These are phyloP conservation scores for Augiades crinisus DNA, from an alignment of 2,888 invertebrate species.

Conservation along the genomic window DNA sequence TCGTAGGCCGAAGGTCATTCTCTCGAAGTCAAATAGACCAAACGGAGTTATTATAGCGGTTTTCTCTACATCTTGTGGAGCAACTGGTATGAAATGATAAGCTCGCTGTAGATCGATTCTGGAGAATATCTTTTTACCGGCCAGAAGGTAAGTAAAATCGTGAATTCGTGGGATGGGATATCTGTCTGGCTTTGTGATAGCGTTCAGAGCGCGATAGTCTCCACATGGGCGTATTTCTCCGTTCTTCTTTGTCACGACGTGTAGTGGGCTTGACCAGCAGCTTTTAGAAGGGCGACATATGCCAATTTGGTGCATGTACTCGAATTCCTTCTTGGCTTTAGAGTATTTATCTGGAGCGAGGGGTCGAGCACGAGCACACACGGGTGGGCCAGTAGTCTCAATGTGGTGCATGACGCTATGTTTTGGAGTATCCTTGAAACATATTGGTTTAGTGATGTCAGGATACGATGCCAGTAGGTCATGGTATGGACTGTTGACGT, in stretches of 20 bases:
- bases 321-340: constrained; percentile 1
- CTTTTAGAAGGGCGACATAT: constrained; percentile 5
- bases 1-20: constrained; percentile 19
- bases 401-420: not conserved
- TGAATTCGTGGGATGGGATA: constrained; percentile 38
- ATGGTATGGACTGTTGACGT: not conserved
- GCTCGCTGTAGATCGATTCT: constrained; percentile 15
- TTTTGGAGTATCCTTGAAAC: not conserved
- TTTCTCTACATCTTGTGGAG: constrained; percentile 9
- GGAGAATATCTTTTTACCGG: constrained; percentile 19
- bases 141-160: constrained; percentile 16
- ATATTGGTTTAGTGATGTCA: constrained; percentile 3
- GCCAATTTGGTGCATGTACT: not conserved
- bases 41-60: not conserved
- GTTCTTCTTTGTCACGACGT: constrained; percentile 7
- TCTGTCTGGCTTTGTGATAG: constrained; percentile 42
- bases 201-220: constrained; percentile 49
- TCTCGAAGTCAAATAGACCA: not conserved
- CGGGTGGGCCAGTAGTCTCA: not conserved
- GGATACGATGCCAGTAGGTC: not conserved
- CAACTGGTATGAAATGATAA: constrained; percentile 5
- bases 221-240: constrained; percentile 38
- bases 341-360: not conserved
- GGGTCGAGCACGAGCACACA: not conserved
- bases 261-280: not conserved